A percentile compares a stretch with the other conserved stretches of the same genome.
Conservation (phyloP, 2,797 vertebrate genomes). For the Parotocinclus haroldoi region DNA sequence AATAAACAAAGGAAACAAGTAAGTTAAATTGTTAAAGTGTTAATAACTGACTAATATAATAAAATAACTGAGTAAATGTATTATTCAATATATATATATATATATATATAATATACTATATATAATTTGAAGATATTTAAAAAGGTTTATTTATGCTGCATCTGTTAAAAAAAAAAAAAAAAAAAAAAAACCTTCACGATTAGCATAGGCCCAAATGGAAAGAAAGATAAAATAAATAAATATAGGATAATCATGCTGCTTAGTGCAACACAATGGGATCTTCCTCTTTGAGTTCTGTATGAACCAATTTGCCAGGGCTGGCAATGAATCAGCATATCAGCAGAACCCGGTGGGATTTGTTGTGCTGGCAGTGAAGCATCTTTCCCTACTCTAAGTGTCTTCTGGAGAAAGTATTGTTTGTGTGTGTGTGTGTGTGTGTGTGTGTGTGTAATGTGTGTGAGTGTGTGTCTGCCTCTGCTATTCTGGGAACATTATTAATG, state of each 20-base stretch:
- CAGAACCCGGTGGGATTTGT: conserved; percentile 38
- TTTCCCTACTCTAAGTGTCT: conserved; percentile 37
- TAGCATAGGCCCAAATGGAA: not conserved
- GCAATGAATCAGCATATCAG: conserved; percentile 46
- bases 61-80: too few species aligned
- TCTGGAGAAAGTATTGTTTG: conserved; percentile 30
- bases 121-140: too few species aligned
- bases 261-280: conserved; percentile 42
- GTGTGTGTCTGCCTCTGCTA: conserved; percentile 42
- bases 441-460: conserved; percentile 3
- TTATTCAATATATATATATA: too few species aligned
- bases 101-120: too few species aligned
- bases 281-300: conserved; percentile 44
- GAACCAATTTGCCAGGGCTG: conserved; percentile 26
- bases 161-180: not conserved
- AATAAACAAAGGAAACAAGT: too few species aligned
- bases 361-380: conserved; percentile 44
- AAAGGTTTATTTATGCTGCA: not conserved
- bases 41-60: too few species aligned
- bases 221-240: not conserved
- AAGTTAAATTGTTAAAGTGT: too few species aligned
- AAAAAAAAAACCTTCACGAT: not conserved
- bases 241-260: conserved; percentile 34
- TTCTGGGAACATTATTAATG: conserved; percentile 55
- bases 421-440: conserved; percentile 24